Evolutionary conservation across 2,797 vertebrate genomes (phyloP), one percentile per base, ranked within the genome.

Genomic region (Tragopan temminckii): DNA sequence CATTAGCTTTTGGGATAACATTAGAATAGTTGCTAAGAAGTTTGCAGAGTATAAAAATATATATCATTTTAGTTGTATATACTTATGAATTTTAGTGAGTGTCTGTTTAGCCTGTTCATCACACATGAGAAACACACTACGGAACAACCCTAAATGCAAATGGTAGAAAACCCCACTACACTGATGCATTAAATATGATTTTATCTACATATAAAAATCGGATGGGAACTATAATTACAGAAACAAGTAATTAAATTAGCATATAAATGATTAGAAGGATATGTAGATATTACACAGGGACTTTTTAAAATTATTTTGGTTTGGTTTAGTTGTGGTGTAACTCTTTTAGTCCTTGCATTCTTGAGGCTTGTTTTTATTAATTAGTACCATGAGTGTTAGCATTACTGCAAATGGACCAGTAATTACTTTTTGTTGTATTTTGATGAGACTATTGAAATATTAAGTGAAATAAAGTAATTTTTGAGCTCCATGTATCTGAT

Each of bases 371-470:
- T 35, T 53, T 67, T 25, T 14, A 27, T 10, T 45, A 31, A 46
- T 71, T 50, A 85, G 29, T 21, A 48, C 21, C 0, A 0, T 5
- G 4, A 43, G 7, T 27, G 27, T 21, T 25, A 35, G 29, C n/a
- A 18, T 42, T 63, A n/a, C 5, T 40, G 67, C 31, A 48, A 52
- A 9, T 35, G 27, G 50, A 68, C 7, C 24, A 80, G 20, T 6
- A 78, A 42, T n/a, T 42, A 43, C 8, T 1, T 3, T 70, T 67
- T n/a, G 25, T 3, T 29, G 1, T 31, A 40, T 58, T 84, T 53
- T n/a, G 29, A 27, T 61, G 17, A 46, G 45, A 57, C 5, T 48
- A 40, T n/a, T 52, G 29, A 52, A 52, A 52, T 29, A 16, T 17
- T 53, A 40, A 14, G 9, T 63, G 11, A 12, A 11, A 9, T 42